A percentile compares a stretch with the other conserved stretches of the same genome.
phyloP scores from a whole-genome alignment of 1,140 invertebrate species.

The Ips typographus region DNA sequence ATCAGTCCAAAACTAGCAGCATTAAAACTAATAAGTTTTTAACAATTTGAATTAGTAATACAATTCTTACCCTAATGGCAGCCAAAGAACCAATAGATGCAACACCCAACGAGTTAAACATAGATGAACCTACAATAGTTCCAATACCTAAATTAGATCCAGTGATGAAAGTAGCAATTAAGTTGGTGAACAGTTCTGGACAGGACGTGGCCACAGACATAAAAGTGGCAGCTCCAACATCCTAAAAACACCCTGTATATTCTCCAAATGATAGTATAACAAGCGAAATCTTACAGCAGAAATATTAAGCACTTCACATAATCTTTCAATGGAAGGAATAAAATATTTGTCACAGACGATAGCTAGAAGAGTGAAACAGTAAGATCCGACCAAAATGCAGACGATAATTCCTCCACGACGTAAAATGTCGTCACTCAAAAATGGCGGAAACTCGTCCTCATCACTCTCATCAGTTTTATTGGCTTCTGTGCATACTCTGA shows the following conservation, averaged over 20 bases:
- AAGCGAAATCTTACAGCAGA: conserved; percentile 59
- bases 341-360: conserved; percentile 87
- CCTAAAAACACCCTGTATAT: conserved; percentile 52
- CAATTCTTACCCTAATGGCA: conserved; percentile 62
- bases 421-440: conserved; percentile 61
- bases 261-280: conserved; percentile 5
- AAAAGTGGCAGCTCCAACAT: conserved; percentile 89
- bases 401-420: conserved; percentile 68
- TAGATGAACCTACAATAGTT: conserved; percentile 83
- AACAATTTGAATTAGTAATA: too few relatives aligned
- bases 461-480: conserved; percentile 24
- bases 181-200: conserved; percentile 87
- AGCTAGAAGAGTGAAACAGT: conserved; percentile 76
- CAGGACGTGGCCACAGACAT: conserved; percentile 89
- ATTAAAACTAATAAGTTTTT: too few relatives aligned
- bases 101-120: conserved; percentile 87
- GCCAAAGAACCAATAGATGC: conserved; percentile 80
- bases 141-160: conserved; percentile 80
- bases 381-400: conserved; percentile 74
- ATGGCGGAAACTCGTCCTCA: conserved; percentile 57
- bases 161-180: conserved; percentile 79
- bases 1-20: background rate
- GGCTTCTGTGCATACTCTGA: background rate
- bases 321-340: conserved; percentile 77
- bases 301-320: conserved; percentile 72